phyloP scores from a whole-genome alignment of 2,113 vertebrate species.

The Percina caprodes region DNA sequence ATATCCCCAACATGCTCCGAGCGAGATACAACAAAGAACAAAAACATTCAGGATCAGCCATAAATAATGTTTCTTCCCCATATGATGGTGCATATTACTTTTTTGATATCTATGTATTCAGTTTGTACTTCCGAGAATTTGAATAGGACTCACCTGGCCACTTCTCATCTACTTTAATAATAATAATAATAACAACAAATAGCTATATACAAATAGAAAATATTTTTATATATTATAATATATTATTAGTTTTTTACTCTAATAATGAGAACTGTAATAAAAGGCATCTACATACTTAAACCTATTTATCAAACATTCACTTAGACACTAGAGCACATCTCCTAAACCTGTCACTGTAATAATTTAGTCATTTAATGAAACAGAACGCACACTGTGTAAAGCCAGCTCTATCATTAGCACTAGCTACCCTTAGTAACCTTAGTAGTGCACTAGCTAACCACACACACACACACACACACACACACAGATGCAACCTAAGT shows the following conservation, averaged over 20 bases:
- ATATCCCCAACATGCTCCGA: background rate
- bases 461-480: too few relatives aligned
- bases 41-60: conserved; percentile 12
- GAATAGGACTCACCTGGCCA: conserved; percentile 13
- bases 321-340: too few relatives aligned
- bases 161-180: background rate
- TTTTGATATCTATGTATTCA: conserved; percentile 23
- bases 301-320: too few relatives aligned
- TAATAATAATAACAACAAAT: background rate
- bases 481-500: too few relatives aligned
- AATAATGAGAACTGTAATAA: too few relatives aligned
- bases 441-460: too few relatives aligned
- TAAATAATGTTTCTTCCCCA: conserved; percentile 1
- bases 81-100: conserved; percentile 16
- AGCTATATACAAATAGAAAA: background rate
- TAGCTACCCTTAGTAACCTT: too few relatives aligned
- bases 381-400: background rate
- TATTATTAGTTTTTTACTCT: too few relatives aligned
- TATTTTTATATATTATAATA: too few relatives aligned
- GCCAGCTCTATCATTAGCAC: too few relatives aligned
- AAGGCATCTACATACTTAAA: too few relatives aligned
- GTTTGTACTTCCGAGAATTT: background rate
- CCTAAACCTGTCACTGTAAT: too few relatives aligned
- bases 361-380: background rate
- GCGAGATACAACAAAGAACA: background rate